Evolutionary conservation across 2,113 vertebrate genomes (phyloP), one percentile per base, ranked within the genome.

Genomic region (Mohoua ochrocephala): DNA sequence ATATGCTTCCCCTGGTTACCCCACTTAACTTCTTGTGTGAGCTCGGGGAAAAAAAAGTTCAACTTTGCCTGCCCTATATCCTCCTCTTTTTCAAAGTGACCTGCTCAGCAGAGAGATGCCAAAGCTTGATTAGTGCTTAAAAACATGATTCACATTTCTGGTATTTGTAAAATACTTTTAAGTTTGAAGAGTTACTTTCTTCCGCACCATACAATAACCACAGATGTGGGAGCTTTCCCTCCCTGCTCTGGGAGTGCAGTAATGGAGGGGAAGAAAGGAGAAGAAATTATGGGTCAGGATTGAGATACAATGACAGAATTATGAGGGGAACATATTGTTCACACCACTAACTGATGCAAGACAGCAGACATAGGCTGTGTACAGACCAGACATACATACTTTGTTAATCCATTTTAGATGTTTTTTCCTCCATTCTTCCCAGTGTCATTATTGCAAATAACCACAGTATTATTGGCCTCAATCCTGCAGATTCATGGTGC

Each of bases 401-500:
- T 95, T 84, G 20, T 95, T 93, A 84, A 92, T 96, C 61, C 13
- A 3, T 75, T 92, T 86, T 92, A 52, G 74, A 64, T 27, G 50
- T 70, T 76, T 93, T 78, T 65, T 47, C 56, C 49, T 84, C 50
- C 3, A 0, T 93, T 93, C 86, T 84, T 92, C 80, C 60, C 65
- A 95, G 37, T 79, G 88, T 87, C 86, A 30, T 96, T 94, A 83
- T 93, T 94, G 35, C 75, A 74, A 96, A 75, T 84, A 94, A 91
- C 95, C 92, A 79, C 93, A 94, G 45, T 68, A 57, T 61, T 89
- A 86, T 50, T 96, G 88, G 93, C 92, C 44, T 89, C 18, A 4
- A 33, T 95, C 80, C 91, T 93, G 73, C 86, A 92, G 89, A 96
- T 96, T 95, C 88, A 94, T 95, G 92, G 80, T 45, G 49, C 91